These are phyloP conservation scores for Drosophila greeni DNA, from an alignment of 2,888 invertebrate species.

Conservation along the genomic window DNA sequence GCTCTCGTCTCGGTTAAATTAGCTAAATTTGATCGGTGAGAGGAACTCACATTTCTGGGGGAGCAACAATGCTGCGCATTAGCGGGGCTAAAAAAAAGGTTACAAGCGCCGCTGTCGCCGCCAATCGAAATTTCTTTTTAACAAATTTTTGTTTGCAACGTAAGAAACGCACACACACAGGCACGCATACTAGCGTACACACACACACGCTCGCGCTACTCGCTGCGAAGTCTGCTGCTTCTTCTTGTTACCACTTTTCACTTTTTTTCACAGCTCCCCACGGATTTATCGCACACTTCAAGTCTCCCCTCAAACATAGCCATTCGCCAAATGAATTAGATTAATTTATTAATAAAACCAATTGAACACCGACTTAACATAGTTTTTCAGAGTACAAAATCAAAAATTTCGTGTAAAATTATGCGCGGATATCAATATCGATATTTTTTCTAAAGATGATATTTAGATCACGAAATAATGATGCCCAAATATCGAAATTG, in stretches of 20 bases:
- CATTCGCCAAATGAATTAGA: background rate
- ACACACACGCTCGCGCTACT: slow-evolving; percentile 39
- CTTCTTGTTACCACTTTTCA: slow-evolving; percentile 61
- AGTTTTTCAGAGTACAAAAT: background rate
- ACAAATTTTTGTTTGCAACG: slow-evolving; percentile 66
- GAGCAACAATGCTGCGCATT: slow-evolving; percentile 61
- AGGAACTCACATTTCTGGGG: slow-evolving; percentile 59
- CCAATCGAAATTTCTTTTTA: slow-evolving; percentile 37
- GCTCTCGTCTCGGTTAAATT: slow-evolving; percentile 15
- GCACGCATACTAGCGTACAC: slow-evolving; percentile 13
- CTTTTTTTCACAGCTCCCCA: slow-evolving; percentile 52
- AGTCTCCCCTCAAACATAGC: background rate
- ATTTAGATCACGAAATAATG: no score
- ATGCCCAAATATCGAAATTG: no score
- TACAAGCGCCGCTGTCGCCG: slow-evolving; percentile 51
- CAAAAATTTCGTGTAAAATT: slow-evolving; percentile 4
- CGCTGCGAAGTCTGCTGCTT: slow-evolving; percentile 40
- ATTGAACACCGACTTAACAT: background rate
- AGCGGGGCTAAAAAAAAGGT: slow-evolving; percentile 26
- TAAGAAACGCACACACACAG: slow-evolving; percentile 51
- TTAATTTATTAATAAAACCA: background rate
- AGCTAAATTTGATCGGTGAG: slow-evolving; percentile 20
- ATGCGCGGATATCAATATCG: slow-evolving; percentile 18
- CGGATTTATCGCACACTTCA: background rate
- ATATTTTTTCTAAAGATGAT: no score